Base-by-base conservation (phyloP, 2,797 vertebrate genomes). In the Taenioides sp. region DNA sequence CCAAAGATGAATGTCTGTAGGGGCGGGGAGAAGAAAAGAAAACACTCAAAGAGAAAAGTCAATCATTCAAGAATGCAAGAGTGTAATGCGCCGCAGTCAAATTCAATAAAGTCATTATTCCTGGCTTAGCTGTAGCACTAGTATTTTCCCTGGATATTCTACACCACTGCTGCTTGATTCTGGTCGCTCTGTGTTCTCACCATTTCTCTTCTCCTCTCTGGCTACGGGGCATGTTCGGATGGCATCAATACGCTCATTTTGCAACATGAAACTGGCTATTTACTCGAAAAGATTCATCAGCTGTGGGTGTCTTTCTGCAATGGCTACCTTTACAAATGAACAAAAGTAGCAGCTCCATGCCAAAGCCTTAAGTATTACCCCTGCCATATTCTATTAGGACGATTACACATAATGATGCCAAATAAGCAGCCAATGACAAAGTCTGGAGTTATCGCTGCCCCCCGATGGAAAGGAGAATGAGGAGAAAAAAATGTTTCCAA, bases 21-120 rank as follows among this genome's bases (percentile, higher is more conserved):
- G 78, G 75, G 73, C 63, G 76, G 74, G 76, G 70, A 82, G 65
- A 74, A 77, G 77, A 86, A 83, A 86, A 84, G 78, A 88, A 85
- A 89, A 88, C 84, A 86, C 76, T 87, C 76, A 88, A 90, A 85
- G 81, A 86, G 85, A 90, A 82, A 89, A 92, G 84, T 90, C 86
- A 90, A 88, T 92, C 88, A 90, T 80, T 85, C 72, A 88, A 92
- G 84, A 92, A 92, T 91, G 88, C 78, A 88, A 74, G 80, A 87
- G 74, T 77, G 73, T 90, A 87, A 91, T 86, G 79, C 86, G 86
- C 80, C 86, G 78, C 87, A 92, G 88, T 90, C 87, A 89, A 92
- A 91, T 89, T 92, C 88, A 91, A 93, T 92, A 91, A 93, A 90
- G 88, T 87, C 85, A 84, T 87, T 92, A 89, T 86, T 91, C 80